Base-by-base conservation (phyloP, 2,797 vertebrate species). In the Channa striata region DNA sequence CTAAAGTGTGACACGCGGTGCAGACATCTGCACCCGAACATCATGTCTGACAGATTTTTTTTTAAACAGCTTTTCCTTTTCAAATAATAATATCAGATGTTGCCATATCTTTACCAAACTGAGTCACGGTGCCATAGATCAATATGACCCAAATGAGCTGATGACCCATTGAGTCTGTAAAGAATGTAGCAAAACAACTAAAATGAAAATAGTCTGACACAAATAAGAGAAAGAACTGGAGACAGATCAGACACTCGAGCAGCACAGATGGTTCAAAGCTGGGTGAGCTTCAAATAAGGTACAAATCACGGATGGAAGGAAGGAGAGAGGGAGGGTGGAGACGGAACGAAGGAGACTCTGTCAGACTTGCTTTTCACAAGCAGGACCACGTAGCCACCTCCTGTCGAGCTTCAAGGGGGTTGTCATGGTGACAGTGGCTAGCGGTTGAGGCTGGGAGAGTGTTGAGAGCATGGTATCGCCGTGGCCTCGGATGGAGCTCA, bases 371-470 rank as follows among this genome's bases (percentile, higher is more conserved):
- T 90, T 86, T 90, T 88, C 83, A 85, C 85, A 76, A 87, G 84
- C 80, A 84, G 89, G 84, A 91, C 90, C 77, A 80, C 73, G 72
- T 86, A 85, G 89, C 85, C 89, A 81, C 89, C 92, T 93, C 90
- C 91, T 89, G 87, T 91, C 79, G 86, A 82, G 87, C 85, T 89
- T 91, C 78, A 80, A 90, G 81, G 83, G 82, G 88, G 93, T 94
- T 93, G 93, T 93, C 92, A 93, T 94, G 91, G 90, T 83, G 85
- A 94, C 90, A 77, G 89, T 83, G 88, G 83, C 87, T 82, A 83
- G 89, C 80, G 86, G 84, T 79, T 51, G 60, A 81, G 80, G 72
- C 77, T 65, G 52, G 68, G 70, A 77, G 74, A 73, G 73, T 62
- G 76, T 82, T 86, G 78, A 4, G 25, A 30, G 25, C 70, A 61